Base-by-base conservation (phyloP, 2,113 vertebrate species). In the Anarhynchus alexandrinus region DNA sequence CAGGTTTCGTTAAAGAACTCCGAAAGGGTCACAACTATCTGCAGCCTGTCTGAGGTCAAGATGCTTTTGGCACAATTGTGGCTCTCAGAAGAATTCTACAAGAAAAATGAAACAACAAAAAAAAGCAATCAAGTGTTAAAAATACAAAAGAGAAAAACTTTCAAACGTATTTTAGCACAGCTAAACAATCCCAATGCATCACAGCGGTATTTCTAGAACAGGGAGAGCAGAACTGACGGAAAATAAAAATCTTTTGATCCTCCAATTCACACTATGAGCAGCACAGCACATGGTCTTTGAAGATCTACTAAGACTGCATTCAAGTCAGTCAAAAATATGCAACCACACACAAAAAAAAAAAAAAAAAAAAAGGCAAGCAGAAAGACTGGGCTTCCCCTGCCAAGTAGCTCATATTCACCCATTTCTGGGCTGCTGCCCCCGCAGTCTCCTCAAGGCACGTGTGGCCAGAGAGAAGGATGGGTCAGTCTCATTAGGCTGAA, bases 1-100 rank as follows among this genome's bases (percentile, higher is more conserved):
- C 99, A 99, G 8, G 99, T 97, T 15, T 97, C 95, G 1, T 98
- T 66, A 96, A 98, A 98, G 94, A 99, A 97, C 58, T 98, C 98
- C 13, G 74, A 97, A 69, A 98, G 98, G 23, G 99, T 97, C 92
- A 97, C 94, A 90, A 98, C 98, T 65, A 99, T 97, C 97, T 99
- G 99, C 82, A 99, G 97, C 61, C 99, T 98, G 74, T 99, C 99
- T 32, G 98, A 98, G 72, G 97, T 98, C 95, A 99, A 98, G 55
- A 99, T 98, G 90, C 98, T 98, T 95, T 98, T 98, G 85, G 97
- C 98, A 98, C 99, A 99, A 82, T 96, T 98, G 82, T 95, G 97
- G 70, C 98, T 99, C 52, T 98, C 98, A 7, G 99, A 98, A 78
- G 97, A 98, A 89, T 97, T 90, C 99, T 99, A 98, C 52, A 97